Evolutionary conservation across 2,113 vertebrate genomes (phyloP), one percentile per base, ranked within the genome.

Genomic region (Pygoscelis antarcticus): DNA sequence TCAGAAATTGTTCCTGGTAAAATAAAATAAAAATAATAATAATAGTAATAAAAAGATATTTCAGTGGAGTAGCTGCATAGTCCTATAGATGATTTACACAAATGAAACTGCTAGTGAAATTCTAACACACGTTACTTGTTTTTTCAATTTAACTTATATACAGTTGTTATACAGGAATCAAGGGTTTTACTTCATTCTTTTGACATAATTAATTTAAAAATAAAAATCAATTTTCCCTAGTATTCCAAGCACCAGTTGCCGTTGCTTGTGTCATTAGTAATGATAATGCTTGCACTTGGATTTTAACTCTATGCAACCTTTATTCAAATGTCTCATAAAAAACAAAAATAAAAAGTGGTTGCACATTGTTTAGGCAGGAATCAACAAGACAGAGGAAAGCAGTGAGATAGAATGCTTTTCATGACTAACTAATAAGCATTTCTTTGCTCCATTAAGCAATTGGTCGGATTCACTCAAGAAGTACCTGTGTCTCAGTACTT

Each of bases 1-100:
- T 44, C 78, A 96, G 66, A 90, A 90, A 83, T 21, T 66, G 23
- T 27, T 95, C 81, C 93, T 93, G 84, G 78, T 72, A 85, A 95
- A 92, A 92, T 66, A 83, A 72, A 96, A 40, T 19, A 44, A 80
- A 32, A 36, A 42, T 42, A 42, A 46, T 25, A 88, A 36, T 20
- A 82, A 40, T 36, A 22, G 77, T 34, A 78, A 49, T 21, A 34
- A 85, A 23, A 16, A 83, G 6, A 58, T 4, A 74, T 70, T 89
- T 87, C 62, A 87, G 60, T 76, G 58, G 60, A 87, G 38, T 58
- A 85, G 62, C 36, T 79, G 13, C 42, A 36, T 15, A 75, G 60
- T 57, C 25, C 52, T 61, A 17, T 16, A 61, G 58, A 32, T 42
- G 22, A 10, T 32, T 71, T 42, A 81, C n/a, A 75, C 16, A 91